A percentile compares a stretch with the other conserved stretches of the same genome.
Evolutionary conservation across 2,113 vertebrate genomes (phyloP).

Genomic region (Microtus richardsoni): DNA sequence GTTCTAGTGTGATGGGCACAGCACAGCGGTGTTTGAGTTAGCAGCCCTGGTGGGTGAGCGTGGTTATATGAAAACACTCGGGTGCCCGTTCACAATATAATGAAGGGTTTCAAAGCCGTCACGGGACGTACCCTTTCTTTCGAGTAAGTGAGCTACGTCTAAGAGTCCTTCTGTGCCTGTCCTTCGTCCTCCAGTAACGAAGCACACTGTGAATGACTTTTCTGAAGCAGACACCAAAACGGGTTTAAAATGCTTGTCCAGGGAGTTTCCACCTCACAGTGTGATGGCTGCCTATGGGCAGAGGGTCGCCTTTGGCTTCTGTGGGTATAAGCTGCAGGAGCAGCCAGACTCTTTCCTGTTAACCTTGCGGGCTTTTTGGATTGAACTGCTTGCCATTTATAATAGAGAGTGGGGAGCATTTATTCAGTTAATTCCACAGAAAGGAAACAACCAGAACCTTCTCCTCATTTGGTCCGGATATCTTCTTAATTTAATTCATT

Average conservation of each 20-base stretch:
- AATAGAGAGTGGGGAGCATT: neutral
- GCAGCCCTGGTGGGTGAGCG: slow-evolving; percentile 18
- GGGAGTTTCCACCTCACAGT: neutral
- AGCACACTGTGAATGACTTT: slow-evolving; percentile 35
- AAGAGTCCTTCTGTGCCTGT: slow-evolving; percentile 20
- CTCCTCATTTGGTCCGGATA: neutral
- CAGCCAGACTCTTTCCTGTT: neutral
- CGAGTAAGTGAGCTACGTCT: slow-evolving; percentile 12
- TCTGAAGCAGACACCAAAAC: slow-evolving; percentile 3
- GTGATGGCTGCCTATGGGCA: neutral
- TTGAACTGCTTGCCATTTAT: neutral
- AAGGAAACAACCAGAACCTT: neutral
- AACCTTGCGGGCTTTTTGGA: neutral
- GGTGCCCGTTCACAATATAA: neutral
- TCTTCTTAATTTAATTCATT: neutral
- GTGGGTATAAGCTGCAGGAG: neutral
- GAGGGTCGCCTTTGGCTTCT: neutral
- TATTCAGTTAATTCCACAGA: neutral
- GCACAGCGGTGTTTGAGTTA: slow-evolving; percentile 8
- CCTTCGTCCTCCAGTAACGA: neutral
- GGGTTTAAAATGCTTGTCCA: neutral
- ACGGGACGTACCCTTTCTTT: neutral
- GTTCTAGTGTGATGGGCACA: slow-evolving; percentile 18
- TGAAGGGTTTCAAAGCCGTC: neutral
- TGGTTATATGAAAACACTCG: slow-evolving; percentile 36